Evolutionary conservation across 2,797 vertebrate genomes (phyloP), one percentile per base, ranked within the genome.

Genomic region (Lindbergichthys nudifrons): DNA sequence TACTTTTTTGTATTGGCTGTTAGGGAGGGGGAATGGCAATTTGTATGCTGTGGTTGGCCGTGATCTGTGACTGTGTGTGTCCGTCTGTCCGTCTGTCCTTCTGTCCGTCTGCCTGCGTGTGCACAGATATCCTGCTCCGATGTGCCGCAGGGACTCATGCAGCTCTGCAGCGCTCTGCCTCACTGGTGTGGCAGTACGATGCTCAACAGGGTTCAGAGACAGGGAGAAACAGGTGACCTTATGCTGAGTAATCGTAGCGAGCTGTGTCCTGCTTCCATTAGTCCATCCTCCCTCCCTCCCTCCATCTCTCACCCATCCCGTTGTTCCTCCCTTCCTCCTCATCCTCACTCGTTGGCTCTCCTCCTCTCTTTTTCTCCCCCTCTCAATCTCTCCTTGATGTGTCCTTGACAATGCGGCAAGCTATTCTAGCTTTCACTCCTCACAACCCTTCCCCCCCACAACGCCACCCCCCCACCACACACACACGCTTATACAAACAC

Each of bases 331-430:
- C 45, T 66, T 69, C 74, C 48, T 78, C 65, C 73, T 73, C 79
- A 73, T 69, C 73, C 83, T 86, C 73, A 80, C 75, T 79, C 65
- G 30, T 69, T 84, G 72, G 77, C 73, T 87, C 77, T 84, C 81
- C 75, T 85, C 71, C 60, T 85, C 70, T 72, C 79, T 85, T 69
- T 90, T 76, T 73, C 84, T 86, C 90, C 50, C 88, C 88, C 88
- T 87, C 90, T 90, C 90, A 84, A 91, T 90, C 92, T 94, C 92
- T 90, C 95, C 94, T 96, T 96, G 93, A 90, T 92, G 89, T 90
- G 92, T 93, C 95, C 95, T 96, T 96, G 94, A 94, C 92, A 93
- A 94, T 95, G 94, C 92, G 89, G 93, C 92, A 94, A 92, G 85
- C 93, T 93, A 92, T 91, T 94, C 87, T 85, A 90, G 90, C 92